These are phyloP conservation scores for Petroica traversi DNA, from an alignment of 2,113 vertebrate species.

Conservation along the genomic window DNA sequence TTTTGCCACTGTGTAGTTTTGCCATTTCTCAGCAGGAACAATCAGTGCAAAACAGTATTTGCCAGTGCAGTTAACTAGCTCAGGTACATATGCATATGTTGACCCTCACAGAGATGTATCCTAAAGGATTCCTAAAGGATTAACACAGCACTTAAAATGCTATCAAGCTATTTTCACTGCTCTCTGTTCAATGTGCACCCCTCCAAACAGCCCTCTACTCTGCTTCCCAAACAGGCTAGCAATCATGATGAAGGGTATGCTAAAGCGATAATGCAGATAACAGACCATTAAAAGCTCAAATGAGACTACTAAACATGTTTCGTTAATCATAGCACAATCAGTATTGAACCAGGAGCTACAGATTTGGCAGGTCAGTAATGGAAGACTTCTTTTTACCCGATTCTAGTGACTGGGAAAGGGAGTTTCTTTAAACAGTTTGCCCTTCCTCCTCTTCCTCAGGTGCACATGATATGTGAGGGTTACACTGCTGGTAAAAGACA, in stretches of 20 bases:
- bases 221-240: slow-evolving; percentile 18
- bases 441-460: neutral
- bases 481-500: neutral
- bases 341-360: slow-evolving; percentile 12
- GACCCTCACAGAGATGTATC: neutral
- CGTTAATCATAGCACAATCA: slow-evolving; percentile 56
- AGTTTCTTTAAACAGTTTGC: neutral
- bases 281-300: slow-evolving; percentile 54
- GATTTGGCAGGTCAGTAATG: neutral
- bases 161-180: neutral
- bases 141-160: neutral
- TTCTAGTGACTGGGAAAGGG: neutral
- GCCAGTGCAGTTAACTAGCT: neutral
- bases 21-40: neutral
- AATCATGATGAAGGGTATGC: slow-evolving; percentile 22
- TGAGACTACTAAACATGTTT: slow-evolving; percentile 51
- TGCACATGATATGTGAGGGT: neutral
- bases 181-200: neutral
- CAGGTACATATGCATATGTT: neutral
- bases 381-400: neutral
- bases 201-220: neutral
- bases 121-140: neutral
- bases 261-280: slow-evolving; percentile 22
- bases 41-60: neutral
- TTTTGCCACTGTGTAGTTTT: neutral